Base-by-base conservation (phyloP, 2,797 vertebrate genomes). In the Mastacembelus armatus region DNA sequence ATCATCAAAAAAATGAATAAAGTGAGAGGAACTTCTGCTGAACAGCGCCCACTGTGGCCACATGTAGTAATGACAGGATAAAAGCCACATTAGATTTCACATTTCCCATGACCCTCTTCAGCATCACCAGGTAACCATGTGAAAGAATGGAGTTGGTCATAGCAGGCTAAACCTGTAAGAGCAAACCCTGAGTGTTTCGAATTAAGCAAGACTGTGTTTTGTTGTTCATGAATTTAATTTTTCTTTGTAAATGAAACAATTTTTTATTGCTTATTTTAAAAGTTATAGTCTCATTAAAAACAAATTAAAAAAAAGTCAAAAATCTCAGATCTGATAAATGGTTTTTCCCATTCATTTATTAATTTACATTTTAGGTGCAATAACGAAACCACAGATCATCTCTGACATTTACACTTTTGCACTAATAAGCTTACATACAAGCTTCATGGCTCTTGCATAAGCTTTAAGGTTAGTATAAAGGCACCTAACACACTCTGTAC, bases 381-480 rank as follows among this genome's bases (percentile, higher is more conserved):
- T 0, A 30, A 55, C 45, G 15, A 18, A 36, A 16, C 0, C 10
- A 0, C 1, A 61, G 11, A 16, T 61, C 0, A 5, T 15, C n/a
- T 45, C 35, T 29, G 6, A 45, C 45, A 22, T 71, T 35, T 65
- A 68, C 55, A 78, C 29, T 16, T 59, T 38, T 24, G n/a, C 14
- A 4, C 59, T 29, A 38, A 45, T 49, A 29, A 48, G 62, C 1
- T 43, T 24, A 19, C 57, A 16, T 62, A 50, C 15, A 54, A 29
- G 10, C 47, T 4, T 38, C 19, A 16, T 3, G 49, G 7, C 7
- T 32, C 7, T 50, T 54, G 61, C 29, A 42, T 45, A 56, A n/a
- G 40, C 40, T n/a, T 65, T 2, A 19, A n/a, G n/a, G n/a, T 65
- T 65, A 80, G 39, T 60, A 40, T 29, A 30, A 84, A 85, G 62